A percentile compares a stretch with the other conserved stretches of the same genome.
Evolutionary conservation across 2,888 invertebrate genomes (phyloP).

Genomic region (Mesorhabditis sp.): DNA sequence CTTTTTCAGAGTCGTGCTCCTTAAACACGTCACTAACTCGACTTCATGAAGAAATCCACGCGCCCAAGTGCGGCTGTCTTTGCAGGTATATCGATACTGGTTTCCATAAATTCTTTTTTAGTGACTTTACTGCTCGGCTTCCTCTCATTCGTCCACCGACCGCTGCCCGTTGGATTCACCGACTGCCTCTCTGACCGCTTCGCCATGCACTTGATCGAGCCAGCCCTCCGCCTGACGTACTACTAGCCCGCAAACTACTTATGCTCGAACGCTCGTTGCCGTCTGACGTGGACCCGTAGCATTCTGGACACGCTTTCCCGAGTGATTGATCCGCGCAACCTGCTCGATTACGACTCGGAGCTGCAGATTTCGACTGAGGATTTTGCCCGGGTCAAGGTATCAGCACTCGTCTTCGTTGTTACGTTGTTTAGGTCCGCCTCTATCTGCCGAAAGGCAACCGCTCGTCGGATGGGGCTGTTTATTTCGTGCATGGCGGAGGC

Average conservation of each 20-base stretch:
- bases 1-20: too few relatives aligned
- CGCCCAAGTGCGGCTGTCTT: too few relatives aligned
- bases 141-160: slow-evolving; percentile 26
- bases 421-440: slow-evolving; percentile 26
- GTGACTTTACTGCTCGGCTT: slow-evolving; percentile 9
- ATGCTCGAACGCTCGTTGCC: not conserved
- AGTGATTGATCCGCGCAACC: not conserved
- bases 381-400: not conserved
- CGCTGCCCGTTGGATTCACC: slow-evolving; percentile 36
- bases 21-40: too few relatives aligned
- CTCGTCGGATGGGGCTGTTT: slow-evolving; percentile 40
- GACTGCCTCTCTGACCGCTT: slow-evolving; percentile 28
- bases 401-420: not conserved
- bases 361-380: not conserved
- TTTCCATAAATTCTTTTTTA: not conserved
- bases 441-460: slow-evolving; percentile 30
- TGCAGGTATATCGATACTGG: too few relatives aligned
- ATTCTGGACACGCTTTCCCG: not conserved
- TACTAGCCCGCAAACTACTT: slow-evolving; percentile 33
- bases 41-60: too few relatives aligned
- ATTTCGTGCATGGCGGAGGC: slow-evolving; percentile 53
- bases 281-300: not conserved
- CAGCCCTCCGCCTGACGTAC: slow-evolving; percentile 35
- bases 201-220: slow-evolving; percentile 40
- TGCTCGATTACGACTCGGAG: not conserved